A percentile compares a stretch with the other conserved stretches of the same genome.
These are phyloP conservation scores for Camponotus vicinus DNA, from an alignment of 1,140 invertebrate species.

Conservation along the genomic window DNA sequence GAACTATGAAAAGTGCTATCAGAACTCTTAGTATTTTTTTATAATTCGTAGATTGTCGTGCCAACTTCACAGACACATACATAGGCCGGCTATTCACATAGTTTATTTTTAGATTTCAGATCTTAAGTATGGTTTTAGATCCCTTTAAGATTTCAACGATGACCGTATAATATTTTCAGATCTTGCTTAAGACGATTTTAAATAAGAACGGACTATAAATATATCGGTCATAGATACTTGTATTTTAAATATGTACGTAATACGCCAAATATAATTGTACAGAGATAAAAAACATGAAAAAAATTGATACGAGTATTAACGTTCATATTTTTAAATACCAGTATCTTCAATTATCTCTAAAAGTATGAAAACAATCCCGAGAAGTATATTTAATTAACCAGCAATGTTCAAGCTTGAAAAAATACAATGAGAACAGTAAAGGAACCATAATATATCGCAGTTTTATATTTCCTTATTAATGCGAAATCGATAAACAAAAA, in stretches of 20 bases:
- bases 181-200: too few species aligned
- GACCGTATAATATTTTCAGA: too few species aligned
- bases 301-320: background rate
- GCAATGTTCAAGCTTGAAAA: background rate
- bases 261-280: background rate
- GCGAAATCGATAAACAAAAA: slow-evolving; percentile 30
- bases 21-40: too few species aligned
- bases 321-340: background rate
- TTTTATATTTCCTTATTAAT: slow-evolving; percentile 29
- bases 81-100: too few species aligned
- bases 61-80: too few species aligned
- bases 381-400: slow-evolving; percentile 19
- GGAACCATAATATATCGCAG: background rate
- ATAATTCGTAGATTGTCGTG: too few species aligned
- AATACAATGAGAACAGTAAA: background rate
- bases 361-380: background rate
- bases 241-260: background rate
- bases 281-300: background rate
- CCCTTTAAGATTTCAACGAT: too few species aligned
- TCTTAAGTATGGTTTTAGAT: too few species aligned
- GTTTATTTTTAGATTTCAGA: too few species aligned
- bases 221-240: too few species aligned
- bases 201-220: too few species aligned
- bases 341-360: background rate
- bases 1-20: too few species aligned